Percentiles rank a stretch among this genome's conserved stretches.
Evolutionary conservation across 2,888 invertebrate genomes (phyloP).

Genomic region (Opisthograptis luteolata): DNA sequence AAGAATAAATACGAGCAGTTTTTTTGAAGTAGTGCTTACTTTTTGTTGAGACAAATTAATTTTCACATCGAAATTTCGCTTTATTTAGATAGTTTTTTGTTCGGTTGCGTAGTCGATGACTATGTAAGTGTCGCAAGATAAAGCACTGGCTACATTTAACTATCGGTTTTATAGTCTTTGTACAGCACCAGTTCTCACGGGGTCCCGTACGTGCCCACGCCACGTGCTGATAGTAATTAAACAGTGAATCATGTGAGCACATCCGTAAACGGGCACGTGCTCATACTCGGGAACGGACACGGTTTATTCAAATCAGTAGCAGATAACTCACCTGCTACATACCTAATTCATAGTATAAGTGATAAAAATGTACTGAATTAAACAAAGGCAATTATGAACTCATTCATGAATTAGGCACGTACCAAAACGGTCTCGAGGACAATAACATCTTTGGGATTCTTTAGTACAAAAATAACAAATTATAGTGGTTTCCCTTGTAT

Average conservation of each 20-base stretch:
- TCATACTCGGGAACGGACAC: slow-evolving; percentile 37
- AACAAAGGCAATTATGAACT: slow-evolving; percentile 23
- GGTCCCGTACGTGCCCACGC: slow-evolving; percentile 55
- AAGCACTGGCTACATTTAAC: neutral
- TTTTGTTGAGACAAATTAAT: no score
- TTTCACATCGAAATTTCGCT: no score
- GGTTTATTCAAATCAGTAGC: slow-evolving; percentile 37
- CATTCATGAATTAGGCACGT: slow-evolving; percentile 23
- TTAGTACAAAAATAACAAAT: slow-evolving; percentile 7
- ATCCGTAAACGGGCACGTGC: slow-evolving; percentile 64
- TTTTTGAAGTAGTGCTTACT: no score
- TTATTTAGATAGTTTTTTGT: no score
- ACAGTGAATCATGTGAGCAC: slow-evolving; percentile 55
- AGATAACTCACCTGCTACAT: slow-evolving; percentile 29
- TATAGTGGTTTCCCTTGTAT: slow-evolving; percentile 11
- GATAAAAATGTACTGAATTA: slow-evolving; percentile 13
- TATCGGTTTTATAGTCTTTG: slow-evolving; percentile 2
- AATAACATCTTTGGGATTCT: slow-evolving; percentile 6
- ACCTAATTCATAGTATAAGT: slow-evolving; percentile 16
- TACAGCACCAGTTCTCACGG: slow-evolving; percentile 46
- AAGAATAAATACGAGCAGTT: no score
- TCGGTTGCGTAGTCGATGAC: neutral
- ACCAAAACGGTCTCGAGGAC: slow-evolving; percentile 9
- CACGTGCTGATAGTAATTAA: slow-evolving; percentile 70
- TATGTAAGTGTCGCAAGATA: neutral